Evolutionary conservation across 1,140 invertebrate species (phyloP).

Genomic region (Drosophila serrata): DNA sequence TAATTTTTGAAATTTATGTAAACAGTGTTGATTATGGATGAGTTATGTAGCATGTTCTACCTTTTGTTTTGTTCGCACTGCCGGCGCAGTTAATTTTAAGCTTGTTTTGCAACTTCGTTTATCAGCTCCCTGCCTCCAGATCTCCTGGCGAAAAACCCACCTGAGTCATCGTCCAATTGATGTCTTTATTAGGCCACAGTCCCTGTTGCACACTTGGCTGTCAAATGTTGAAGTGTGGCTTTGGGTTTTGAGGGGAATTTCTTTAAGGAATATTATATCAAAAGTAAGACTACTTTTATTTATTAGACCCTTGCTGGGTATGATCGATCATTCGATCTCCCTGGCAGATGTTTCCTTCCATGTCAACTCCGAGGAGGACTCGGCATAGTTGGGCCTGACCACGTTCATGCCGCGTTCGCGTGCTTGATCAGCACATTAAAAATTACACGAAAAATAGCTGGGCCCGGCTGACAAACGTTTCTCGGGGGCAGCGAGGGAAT

Average conservation of each 20-base stretch:
- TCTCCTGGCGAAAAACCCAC: conserved; percentile 20
- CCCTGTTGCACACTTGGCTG: conserved; percentile 25
- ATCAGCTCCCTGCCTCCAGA: conserved; percentile 39
- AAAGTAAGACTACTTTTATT: no score
- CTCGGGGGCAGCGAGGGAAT: conserved; percentile 42
- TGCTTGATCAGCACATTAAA: conserved; percentile 66
- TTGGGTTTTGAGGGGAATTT: not conserved
- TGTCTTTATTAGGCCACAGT: conserved; percentile 72
- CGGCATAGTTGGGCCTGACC: conserved; percentile 28
- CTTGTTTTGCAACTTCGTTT: conserved; percentile 73
- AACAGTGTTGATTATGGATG: conserved; percentile 84
- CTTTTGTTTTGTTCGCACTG: conserved; percentile 76
- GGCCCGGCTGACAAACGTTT: conserved; percentile 38
- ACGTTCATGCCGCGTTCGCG: conserved; percentile 43
- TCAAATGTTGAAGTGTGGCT: not conserved
- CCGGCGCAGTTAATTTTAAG: conserved; percentile 75
- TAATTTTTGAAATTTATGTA: conserved; percentile 84
- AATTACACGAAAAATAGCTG: conserved; percentile 74
- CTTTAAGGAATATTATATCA: not conserved
- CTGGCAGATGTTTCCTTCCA: conserved; percentile 19
- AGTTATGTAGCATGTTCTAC: conserved; percentile 83
- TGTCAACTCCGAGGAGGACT: conserved; percentile 22
- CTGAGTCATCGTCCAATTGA: conserved; percentile 77
- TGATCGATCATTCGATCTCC: no score
- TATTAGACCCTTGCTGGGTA: no score